These are phyloP conservation scores for Agrochola litura DNA, from an alignment of 2,888 invertebrate species.

Conservation along the genomic window DNA sequence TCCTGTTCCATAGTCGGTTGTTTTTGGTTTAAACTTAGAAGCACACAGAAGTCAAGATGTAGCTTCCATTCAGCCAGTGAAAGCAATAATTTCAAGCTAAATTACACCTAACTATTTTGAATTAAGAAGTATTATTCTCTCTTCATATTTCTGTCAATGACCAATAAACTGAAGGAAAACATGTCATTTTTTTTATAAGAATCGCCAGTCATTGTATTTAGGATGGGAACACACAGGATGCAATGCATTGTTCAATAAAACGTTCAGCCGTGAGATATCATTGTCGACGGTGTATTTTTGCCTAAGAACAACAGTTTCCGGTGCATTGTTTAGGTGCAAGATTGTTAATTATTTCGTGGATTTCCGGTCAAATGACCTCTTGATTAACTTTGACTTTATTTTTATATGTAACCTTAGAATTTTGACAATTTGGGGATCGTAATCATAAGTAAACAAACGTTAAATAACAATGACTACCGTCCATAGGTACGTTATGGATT, in stretches of 20 bases:
- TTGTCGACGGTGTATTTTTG: slow-evolving; percentile 68
- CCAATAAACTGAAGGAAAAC: slow-evolving; percentile 23
- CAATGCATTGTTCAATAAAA: slow-evolving; percentile 74
- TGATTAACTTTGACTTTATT: slow-evolving; percentile 45
- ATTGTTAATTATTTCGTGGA: slow-evolving; percentile 60
- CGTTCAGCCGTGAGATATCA: slow-evolving; percentile 74
- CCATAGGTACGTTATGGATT: background rate
- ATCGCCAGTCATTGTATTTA: slow-evolving; percentile 49
- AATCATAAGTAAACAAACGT: background rate
- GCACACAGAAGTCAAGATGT: background rate
- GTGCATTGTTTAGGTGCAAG: slow-evolving; percentile 66
- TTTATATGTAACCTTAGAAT: slow-evolving; percentile 24
- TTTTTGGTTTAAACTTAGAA: background rate
- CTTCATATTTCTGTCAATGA: slow-evolving; percentile 28
- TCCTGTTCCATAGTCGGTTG: background rate
- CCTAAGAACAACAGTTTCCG: slow-evolving; percentile 68
- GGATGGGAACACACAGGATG: slow-evolving; percentile 69
- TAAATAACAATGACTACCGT: slow-evolving; percentile 6
- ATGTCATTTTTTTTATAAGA: slow-evolving; percentile 45
- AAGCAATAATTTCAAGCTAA: background rate
- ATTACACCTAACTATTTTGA: background rate
- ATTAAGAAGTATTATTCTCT: background rate
- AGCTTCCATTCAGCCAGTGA: background rate
- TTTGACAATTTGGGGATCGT: slow-evolving; percentile 13
- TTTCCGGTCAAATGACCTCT: slow-evolving; percentile 60